Evolutionary conservation across 2,888 invertebrate species (phyloP).

Genomic region (Tipula helvola): DNA sequence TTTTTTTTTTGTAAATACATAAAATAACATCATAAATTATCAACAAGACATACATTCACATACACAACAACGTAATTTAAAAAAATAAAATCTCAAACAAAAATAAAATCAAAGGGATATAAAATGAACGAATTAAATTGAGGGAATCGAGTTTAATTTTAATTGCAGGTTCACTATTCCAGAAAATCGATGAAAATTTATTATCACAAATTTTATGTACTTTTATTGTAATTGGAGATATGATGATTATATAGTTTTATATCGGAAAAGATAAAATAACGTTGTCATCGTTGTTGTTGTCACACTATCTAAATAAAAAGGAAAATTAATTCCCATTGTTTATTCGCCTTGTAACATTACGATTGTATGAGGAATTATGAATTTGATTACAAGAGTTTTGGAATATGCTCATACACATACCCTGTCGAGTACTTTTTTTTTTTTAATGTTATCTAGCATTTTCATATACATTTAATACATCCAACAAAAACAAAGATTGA

Average conservation of each 20-base stretch:
- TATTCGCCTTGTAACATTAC: not conserved
- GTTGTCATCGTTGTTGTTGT: not conserved
- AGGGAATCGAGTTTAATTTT: not conserved
- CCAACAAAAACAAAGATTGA: not conserved
- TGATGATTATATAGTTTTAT: not conserved
- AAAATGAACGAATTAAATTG: not conserved
- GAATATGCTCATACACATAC: not conserved
- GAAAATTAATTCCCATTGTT: not conserved
- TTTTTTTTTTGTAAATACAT: not conserved
- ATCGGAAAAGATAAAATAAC: not conserved
- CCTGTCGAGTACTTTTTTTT: not conserved
- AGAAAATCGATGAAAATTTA: not conserved
- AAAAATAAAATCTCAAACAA: too few relatives aligned
- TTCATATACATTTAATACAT: not conserved
- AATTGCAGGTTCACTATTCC: not conserved
- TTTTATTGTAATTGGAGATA: not conserved
- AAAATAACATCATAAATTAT: not conserved
- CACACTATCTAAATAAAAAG: not conserved
- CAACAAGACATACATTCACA: not conserved
- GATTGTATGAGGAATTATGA: not conserved
- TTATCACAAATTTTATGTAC: not conserved
- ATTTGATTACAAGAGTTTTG: not conserved
- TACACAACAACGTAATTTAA: not conserved
- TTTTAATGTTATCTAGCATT: not conserved
- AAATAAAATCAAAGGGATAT: not conserved